Evolutionary conservation across 2,888 invertebrate genomes (phyloP).

Genomic region (Emmelina monodactyla): DNA sequence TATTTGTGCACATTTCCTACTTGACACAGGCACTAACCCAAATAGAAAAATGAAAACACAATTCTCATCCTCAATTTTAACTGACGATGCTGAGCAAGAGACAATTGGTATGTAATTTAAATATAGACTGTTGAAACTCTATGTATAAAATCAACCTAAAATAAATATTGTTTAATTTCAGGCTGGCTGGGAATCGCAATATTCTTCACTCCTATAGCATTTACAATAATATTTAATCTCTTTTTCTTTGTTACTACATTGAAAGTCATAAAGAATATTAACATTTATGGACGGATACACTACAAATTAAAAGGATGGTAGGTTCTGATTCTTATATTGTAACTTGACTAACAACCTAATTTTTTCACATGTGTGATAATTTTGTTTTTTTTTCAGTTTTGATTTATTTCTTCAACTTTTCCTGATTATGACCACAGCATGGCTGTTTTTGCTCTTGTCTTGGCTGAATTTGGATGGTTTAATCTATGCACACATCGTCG

Average conservation of each 20-base stretch:
- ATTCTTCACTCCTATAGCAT: slow-evolving; percentile 83
- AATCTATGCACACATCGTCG: slow-evolving; percentile 76
- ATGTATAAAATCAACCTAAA: no score
- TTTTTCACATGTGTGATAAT: background rate
- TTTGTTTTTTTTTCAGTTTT: slow-evolving; percentile 68
- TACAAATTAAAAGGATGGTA: slow-evolving; percentile 87
- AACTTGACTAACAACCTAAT: background rate
- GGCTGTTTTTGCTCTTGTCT: slow-evolving; percentile 80
- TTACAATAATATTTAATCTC: slow-evolving; percentile 78
- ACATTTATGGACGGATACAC: slow-evolving; percentile 85
- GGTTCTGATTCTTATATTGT: slow-evolving; percentile 16
- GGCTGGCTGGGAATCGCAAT: slow-evolving; percentile 84
- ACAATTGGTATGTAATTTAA: slow-evolving; percentile 67
- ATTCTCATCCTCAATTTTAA: slow-evolving; percentile 47
- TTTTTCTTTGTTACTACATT: slow-evolving; percentile 83
- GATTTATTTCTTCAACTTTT: slow-evolving; percentile 80
- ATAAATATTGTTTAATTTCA: slow-evolving; percentile 28
- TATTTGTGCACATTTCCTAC: slow-evolving; percentile 80
- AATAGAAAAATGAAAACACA: slow-evolving; percentile 53
- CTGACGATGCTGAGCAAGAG: slow-evolving; percentile 71
- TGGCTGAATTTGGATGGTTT: slow-evolving; percentile 77
- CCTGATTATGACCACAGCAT: slow-evolving; percentile 76
- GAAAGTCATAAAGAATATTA: slow-evolving; percentile 80
- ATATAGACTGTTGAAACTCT: slow-evolving; percentile 1
- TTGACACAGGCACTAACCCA: slow-evolving; percentile 69